phyloP scores from a whole-genome alignment of 2,888 invertebrate species.

The Acanthosepion esculentum region DNA sequence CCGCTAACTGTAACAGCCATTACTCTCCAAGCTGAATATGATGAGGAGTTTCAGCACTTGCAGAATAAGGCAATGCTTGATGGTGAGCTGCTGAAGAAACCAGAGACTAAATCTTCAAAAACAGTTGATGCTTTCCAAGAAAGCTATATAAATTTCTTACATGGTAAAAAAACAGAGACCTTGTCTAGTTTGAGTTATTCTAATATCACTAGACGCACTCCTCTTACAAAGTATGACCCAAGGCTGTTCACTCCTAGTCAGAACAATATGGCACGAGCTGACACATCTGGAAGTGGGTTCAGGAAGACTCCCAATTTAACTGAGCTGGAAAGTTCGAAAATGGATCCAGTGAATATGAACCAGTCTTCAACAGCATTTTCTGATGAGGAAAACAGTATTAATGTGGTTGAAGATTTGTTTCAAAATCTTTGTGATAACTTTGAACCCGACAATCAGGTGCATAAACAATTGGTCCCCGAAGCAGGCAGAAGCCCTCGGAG shows the following conservation, averaged over 20 bases:
- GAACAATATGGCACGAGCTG: constrained; percentile 48
- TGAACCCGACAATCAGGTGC: constrained; percentile 57
- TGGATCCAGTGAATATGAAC: background rate
- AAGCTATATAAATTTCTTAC: constrained; percentile 65
- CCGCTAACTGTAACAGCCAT: constrained; percentile 56
- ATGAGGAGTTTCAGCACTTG: constrained; percentile 70
- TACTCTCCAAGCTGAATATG: constrained; percentile 59
- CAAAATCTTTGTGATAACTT: constrained; percentile 58
- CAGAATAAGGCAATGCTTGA: constrained; percentile 54
- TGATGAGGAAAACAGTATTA: constrained; percentile 60
- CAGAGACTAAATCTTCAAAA: background rate
- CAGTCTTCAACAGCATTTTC: constrained; percentile 59
- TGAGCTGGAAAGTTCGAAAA: background rate
- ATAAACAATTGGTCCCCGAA: constrained; percentile 50
- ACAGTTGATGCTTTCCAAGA: constrained; percentile 45
- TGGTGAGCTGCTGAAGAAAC: constrained; percentile 42
- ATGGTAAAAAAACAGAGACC: constrained; percentile 73
- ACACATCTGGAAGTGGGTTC: background rate
- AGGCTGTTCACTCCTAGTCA: constrained; percentile 65
- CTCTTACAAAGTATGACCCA: constrained; percentile 72
- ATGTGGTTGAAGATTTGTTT: constrained; percentile 60
- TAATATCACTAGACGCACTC: constrained; percentile 66
- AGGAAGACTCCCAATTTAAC: background rate
- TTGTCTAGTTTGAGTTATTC: constrained; percentile 70
- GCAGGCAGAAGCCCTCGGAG: constrained; percentile 47